Percentiles rank a stretch among this genome's conserved stretches.
These are phyloP conservation scores for Beroe forskalii DNA, from an alignment of 37 sponge, comb jelly and placozoan genomes.

Conservation along the genomic window DNA sequence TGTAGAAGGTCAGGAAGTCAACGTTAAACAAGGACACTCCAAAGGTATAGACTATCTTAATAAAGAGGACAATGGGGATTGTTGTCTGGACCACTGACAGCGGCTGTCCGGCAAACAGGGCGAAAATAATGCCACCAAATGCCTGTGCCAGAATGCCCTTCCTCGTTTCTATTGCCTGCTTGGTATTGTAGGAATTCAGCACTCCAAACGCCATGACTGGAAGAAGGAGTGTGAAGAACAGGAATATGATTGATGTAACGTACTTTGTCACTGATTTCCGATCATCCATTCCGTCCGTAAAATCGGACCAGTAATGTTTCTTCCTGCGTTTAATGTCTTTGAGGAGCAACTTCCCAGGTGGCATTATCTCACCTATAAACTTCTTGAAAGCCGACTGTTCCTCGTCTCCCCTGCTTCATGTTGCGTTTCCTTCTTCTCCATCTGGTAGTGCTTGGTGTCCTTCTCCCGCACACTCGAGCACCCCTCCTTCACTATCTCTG, in stretches of 20 bases:
- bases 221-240: constrained; percentile 14
- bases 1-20: constrained; percentile 35
- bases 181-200: neutral
- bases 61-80: constrained; percentile 33
- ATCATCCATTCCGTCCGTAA: constrained; percentile 12
- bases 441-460: neutral
- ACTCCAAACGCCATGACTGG: constrained; percentile 44
- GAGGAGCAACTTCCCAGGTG: neutral
- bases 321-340: constrained; percentile 31
- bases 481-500: constrained; percentile 7
- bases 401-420: neutral
- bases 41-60: constrained; percentile 8
- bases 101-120: constrained; percentile 50
- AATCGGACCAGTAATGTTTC: constrained; percentile 14
- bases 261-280: constrained; percentile 11
- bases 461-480: neutral
- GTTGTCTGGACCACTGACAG: constrained; percentile 31
- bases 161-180: constrained; percentile 12
- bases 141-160: constrained; percentile 37
- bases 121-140: constrained; percentile 22
- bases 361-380: neutral
- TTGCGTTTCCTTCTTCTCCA: constrained; percentile 1
- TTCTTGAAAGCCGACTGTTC: neutral
- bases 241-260: neutral
- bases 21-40: neutral